Percentiles rank a stretch among this genome's conserved stretches.
These are phyloP conservation scores for Semnornis frantzii DNA, from an alignment of 2,113 vertebrate genomes.

Conservation along the genomic window DNA sequence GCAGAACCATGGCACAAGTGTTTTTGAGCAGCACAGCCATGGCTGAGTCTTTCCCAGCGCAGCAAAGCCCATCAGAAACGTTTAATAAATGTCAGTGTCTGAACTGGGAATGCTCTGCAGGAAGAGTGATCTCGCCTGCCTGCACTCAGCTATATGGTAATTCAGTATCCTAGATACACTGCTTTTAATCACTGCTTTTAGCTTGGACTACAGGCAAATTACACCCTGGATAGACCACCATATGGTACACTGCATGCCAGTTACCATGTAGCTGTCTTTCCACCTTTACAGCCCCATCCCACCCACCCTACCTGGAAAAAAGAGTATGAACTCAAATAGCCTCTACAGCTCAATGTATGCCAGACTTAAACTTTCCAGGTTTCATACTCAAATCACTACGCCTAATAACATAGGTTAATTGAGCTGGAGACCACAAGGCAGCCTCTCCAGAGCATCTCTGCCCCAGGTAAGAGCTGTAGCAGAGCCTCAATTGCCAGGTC, in stretches of 20 bases:
- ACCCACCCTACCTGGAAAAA: not conserved
- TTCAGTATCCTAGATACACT: not conserved
- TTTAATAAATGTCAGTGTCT: not conserved
- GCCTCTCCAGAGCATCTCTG: not conserved
- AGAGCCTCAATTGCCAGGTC: not conserved
- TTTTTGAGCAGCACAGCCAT: rapidly evolving
- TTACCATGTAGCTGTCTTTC: not conserved
- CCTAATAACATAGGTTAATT: not conserved
- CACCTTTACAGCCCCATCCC: not conserved
- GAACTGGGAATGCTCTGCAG: not conserved
- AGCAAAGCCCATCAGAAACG: not conserved
- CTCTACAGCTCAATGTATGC: not conserved
- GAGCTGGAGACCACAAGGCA: not conserved
- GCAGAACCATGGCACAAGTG: not conserved
- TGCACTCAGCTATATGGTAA: not conserved
- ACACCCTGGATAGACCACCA: not conserved
- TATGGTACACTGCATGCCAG: not conserved
- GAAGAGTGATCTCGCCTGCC: not conserved
- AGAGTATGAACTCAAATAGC: not conserved
- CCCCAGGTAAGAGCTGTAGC: not conserved
- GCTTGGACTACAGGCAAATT: not conserved
- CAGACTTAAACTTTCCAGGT: not conserved
- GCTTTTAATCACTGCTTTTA: not conserved
- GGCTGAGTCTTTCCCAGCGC: not conserved
- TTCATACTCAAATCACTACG: not conserved